These are phyloP conservation scores for Brachionichthys hirsutus DNA, from an alignment of 2,113 vertebrate genomes.

Conservation along the genomic window DNA sequence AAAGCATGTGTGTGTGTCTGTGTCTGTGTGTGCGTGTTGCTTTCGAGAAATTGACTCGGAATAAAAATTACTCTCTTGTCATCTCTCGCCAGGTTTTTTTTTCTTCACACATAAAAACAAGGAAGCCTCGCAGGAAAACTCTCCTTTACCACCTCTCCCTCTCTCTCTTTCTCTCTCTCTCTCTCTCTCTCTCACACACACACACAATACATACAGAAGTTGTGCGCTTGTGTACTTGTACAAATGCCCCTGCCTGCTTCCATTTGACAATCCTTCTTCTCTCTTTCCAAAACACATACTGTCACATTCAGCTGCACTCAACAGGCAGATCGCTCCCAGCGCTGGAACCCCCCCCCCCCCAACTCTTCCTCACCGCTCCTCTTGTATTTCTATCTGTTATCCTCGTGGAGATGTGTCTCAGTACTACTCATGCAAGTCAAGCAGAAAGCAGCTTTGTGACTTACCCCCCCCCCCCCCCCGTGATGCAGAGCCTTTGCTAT, in stretches of 20 bases:
- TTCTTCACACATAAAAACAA: conserved; percentile 42
- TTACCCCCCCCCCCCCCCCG: conserved; percentile 32
- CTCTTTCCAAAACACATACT: conserved; percentile 31
- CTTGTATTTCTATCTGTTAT: conserved; percentile 34
- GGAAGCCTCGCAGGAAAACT: conserved; percentile 50
- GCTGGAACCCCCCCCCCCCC: no score
- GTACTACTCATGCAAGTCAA: conserved; percentile 30
- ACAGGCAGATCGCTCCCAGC: conserved; percentile 23
- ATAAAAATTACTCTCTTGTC: conserved; percentile 45
- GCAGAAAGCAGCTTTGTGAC: conserved; percentile 33
- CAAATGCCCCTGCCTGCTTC: conserved; percentile 3
- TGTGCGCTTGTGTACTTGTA: background rate
- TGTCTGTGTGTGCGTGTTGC: conserved; percentile 3
- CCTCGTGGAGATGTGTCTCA: conserved; percentile 57
- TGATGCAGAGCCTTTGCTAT: conserved; percentile 32
- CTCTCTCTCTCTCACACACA: background rate
- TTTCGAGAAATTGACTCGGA: conserved; percentile 37
- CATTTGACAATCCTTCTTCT: conserved; percentile 1
- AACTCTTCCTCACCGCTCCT: background rate
- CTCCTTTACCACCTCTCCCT: conserved; percentile 5
- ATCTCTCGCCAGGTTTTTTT: conserved; percentile 31
- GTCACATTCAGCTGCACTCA: conserved; percentile 41
- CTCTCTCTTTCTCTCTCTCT: no score
- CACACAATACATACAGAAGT: conserved; percentile 16
- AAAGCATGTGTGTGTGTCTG: background rate